phyloP scores from a whole-genome alignment of 2,888 invertebrate species.

The Melipona bicolor region DNA sequence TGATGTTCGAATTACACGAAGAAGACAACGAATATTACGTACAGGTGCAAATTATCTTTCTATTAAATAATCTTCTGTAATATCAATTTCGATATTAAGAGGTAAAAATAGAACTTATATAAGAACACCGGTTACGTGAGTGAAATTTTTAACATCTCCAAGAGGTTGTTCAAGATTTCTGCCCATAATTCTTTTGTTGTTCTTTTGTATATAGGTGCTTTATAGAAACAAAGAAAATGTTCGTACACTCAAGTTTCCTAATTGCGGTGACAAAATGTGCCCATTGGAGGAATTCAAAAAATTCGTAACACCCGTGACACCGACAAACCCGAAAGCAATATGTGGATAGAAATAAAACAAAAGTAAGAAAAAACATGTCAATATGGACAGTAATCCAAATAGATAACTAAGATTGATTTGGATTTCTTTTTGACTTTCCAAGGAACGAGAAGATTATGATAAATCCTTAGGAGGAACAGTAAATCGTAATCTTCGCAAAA shows the following conservation, averaged over 20 bases:
- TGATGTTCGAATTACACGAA: conserved; percentile 57
- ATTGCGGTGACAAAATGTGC: conserved; percentile 36
- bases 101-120: too few species aligned
- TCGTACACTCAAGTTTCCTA: conserved; percentile 28
- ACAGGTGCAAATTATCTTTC: conserved; percentile 32
- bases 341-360: conserved; percentile 12
- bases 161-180: background rate
- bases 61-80: background rate
- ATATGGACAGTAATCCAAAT: background rate
- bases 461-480: too few species aligned
- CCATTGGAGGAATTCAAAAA: conserved; percentile 36
- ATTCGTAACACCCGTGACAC: conserved; percentile 2
- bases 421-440: too few species aligned
- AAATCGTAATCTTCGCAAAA: too few species aligned
- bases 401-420: background rate
- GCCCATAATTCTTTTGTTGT: background rate
- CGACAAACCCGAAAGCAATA: conserved; percentile 3
- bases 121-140: background rate
- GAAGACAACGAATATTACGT: conserved; percentile 28
- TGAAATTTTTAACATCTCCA: background rate
- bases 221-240: conserved; percentile 23
- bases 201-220: conserved; percentile 21
- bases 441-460: too few species aligned
- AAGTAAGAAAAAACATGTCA: too few species aligned
- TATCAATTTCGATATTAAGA: background rate